phyloP scores from a whole-genome alignment of 2,113 vertebrate genomes.

The Leucoraja erinaceus region DNA sequence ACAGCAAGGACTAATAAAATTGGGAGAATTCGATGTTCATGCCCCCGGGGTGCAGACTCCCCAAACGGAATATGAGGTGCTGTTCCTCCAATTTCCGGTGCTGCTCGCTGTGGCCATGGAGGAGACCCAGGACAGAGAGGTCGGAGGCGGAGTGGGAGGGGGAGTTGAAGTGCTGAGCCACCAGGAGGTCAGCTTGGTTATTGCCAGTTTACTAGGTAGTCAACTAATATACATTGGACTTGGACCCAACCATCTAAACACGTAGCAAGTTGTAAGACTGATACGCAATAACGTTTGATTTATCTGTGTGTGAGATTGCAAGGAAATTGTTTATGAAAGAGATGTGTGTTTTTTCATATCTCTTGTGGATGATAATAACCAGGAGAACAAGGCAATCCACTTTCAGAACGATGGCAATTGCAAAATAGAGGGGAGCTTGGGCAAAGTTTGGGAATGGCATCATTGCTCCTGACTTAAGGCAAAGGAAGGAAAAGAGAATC shows the following conservation, averaged over 20 bases:
- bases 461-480: neutral
- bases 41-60: no score
- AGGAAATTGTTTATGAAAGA: neutral
- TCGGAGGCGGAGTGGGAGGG: no score
- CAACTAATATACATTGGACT: neutral
- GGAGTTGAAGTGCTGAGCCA: no score
- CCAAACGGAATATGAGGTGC: no score
- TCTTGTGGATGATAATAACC: neutral
- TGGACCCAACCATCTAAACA: neutral
- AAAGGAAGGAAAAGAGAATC: neutral
- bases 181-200: no score
- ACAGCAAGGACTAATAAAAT: no score
- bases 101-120: no score
- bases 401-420: neutral
- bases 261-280: neutral
- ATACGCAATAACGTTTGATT: neutral
- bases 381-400: neutral
- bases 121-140: no score
- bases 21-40: no score
- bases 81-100: no score
- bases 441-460: neutral
- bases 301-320: neutral
- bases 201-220: neutral
- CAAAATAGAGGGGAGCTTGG: neutral
- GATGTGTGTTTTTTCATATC: neutral